phyloP scores from a whole-genome alignment of 2,888 invertebrate genomes.

The Sepiola atlantica region DNA sequence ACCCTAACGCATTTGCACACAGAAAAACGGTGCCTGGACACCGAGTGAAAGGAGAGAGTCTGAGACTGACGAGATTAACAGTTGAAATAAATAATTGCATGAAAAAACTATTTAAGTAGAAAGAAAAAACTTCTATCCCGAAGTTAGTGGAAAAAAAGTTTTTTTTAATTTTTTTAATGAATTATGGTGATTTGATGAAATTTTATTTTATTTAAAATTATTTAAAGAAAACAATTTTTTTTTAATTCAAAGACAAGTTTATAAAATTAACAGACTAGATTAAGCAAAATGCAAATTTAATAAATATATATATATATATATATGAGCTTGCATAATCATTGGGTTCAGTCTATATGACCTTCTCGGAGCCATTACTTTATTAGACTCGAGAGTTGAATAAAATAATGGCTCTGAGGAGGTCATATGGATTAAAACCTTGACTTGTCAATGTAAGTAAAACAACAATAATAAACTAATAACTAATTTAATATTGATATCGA shows the following conservation, averaged over 20 bases:
- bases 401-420: too few species aligned
- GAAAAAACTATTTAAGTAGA: background rate
- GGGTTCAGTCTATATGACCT: too few species aligned
- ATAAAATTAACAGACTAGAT: background rate
- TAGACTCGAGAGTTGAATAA: too few species aligned
- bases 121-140: background rate
- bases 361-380: too few species aligned
- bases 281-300: background rate
- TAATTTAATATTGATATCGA: too few species aligned
- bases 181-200: background rate
- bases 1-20: background rate
- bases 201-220: background rate
- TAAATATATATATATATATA: background rate
- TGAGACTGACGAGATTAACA: background rate
- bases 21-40: background rate
- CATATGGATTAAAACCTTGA: too few species aligned
- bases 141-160: too few species aligned
- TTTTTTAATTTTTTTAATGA: background rate
- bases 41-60: background rate
- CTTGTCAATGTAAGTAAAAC: too few species aligned
- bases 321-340: too few species aligned
- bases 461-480: too few species aligned
- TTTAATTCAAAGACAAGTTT: background rate
- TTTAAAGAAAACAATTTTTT: background rate
- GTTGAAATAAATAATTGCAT: too few species aligned